Conservation (phyloP, 2,113 vertebrate species). For the Nannospalax galili region DNA sequence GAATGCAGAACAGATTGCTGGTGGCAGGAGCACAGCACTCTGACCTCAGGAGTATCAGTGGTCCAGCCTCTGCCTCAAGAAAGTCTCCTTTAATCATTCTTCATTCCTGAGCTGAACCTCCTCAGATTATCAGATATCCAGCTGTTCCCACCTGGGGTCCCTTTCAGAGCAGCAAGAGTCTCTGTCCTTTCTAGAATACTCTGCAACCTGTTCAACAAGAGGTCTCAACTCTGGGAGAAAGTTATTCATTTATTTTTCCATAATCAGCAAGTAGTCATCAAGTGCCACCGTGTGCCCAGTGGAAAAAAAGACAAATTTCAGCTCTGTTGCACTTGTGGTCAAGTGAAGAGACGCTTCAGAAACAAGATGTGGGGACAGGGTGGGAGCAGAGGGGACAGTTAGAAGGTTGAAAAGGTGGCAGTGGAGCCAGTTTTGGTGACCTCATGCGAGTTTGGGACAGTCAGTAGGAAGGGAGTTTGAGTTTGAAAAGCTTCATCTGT, state of each 20-base stretch:
- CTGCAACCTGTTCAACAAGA: neutral
- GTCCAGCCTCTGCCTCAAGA: neutral
- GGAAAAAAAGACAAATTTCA: neutral
- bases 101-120: no score
- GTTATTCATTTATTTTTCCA: neutral
- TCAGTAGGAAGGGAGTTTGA: neutral
- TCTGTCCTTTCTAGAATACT: neutral
- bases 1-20: neutral
- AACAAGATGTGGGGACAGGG: neutral
- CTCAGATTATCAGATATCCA: neutral
- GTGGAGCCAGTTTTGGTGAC: no score
- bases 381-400: accelerated
- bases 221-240: neutral
- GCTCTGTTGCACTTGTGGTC: neutral
- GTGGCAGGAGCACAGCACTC: neutral
- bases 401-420: neutral
- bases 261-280: neutral
- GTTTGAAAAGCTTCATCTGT: neutral
- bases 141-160: neutral
- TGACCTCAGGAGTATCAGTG: neutral
- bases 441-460: neutral
- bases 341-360: neutral
- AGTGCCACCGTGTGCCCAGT: no score
- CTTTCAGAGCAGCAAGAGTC: neutral
- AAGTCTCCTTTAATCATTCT: neutral